Conservation (phyloP, 2,113 vertebrate species). For the Haliaeetus leucogaster region DNA sequence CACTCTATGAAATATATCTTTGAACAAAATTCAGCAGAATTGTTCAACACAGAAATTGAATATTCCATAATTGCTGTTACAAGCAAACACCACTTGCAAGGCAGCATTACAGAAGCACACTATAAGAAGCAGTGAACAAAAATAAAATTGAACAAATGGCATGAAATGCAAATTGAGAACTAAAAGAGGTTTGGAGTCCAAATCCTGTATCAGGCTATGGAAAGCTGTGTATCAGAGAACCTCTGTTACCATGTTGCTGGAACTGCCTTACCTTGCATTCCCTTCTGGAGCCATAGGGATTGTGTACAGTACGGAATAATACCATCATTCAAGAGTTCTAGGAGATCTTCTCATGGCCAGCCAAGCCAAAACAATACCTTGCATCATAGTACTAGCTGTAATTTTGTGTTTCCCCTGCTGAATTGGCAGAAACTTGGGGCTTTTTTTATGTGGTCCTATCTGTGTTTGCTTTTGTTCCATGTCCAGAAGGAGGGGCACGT, state of each 20-base stretch:
- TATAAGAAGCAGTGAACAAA: neutral
- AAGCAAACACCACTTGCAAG: neutral
- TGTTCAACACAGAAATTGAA: neutral
- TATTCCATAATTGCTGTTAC: neutral
- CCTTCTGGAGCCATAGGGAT: neutral
- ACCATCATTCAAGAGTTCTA: neutral
- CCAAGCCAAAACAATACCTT: neutral
- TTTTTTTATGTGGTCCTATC: neutral
- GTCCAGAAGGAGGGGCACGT: neutral
- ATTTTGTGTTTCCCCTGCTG: neutral
- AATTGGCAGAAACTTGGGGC: neutral
- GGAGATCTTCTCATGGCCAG: neutral
- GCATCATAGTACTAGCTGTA: too few relatives aligned
- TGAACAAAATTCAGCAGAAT: slow-evolving; percentile 3
- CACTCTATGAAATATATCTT: neutral
- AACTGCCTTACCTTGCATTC: neutral
- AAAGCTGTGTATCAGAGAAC: neutral
- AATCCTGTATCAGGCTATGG: neutral
- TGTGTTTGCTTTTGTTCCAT: neutral
- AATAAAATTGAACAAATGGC: neutral
- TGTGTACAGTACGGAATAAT: neutral
- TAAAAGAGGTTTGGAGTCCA: neutral
- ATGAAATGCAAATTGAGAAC: neutral
- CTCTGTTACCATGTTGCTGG: accelerated
- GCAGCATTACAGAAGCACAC: neutral